phyloP scores from a whole-genome alignment of 2,113 vertebrate species.

The Taxidea taxus region DNA sequence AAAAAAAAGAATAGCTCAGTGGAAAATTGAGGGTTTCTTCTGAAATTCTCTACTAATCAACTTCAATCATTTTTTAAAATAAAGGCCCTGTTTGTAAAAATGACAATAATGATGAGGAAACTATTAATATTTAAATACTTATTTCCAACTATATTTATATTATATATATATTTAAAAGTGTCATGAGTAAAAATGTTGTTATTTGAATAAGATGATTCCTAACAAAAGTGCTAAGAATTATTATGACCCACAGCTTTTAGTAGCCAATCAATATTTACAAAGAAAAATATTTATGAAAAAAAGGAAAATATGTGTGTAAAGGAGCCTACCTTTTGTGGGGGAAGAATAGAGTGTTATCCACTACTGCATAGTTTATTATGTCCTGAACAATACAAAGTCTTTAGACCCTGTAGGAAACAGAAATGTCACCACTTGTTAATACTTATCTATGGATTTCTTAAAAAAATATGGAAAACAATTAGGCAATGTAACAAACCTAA shows the following conservation, averaged over 20 bases:
- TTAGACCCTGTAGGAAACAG: not conserved
- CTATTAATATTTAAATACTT: not conserved
- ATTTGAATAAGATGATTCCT: not conserved
- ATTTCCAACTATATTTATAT: not conserved
- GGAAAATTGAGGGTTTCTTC: not conserved
- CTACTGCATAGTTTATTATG: not conserved
- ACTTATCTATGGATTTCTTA: not conserved
- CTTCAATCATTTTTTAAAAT: not conserved
- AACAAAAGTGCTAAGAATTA: not conserved
- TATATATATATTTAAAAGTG: not conserved
- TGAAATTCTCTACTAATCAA: not conserved
- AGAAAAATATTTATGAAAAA: not conserved
- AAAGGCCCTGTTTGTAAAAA: not conserved
- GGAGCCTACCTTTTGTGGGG: not conserved
- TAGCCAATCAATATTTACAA: not conserved
- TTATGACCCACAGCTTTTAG: not conserved
- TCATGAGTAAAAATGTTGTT: not conserved
- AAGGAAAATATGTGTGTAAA: not conserved
- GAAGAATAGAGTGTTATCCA: not conserved
- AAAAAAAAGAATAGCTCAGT: not conserved
- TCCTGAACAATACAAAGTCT: not conserved
- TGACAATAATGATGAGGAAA: not conserved
- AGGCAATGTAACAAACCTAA: not conserved
- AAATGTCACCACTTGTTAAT: not conserved
- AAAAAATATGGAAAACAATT: not conserved